Evolutionary conservation across 1,140 invertebrate species (phyloP).

Genomic region (Hycleus phaleratus): DNA sequence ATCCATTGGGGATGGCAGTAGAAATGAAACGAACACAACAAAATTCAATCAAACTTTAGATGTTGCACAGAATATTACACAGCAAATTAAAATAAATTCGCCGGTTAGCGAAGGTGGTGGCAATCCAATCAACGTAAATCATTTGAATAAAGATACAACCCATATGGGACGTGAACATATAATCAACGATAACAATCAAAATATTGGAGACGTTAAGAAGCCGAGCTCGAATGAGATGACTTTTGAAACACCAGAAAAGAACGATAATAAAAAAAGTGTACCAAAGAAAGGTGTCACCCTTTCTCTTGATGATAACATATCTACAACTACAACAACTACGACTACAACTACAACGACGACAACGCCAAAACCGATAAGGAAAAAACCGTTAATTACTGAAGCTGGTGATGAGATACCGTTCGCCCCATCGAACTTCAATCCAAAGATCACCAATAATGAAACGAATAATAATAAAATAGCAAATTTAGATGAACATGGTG

Average conservation of each 20-base stretch:
- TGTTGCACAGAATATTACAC: too few species aligned
- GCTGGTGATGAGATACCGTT: neutral
- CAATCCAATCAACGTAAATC: too few species aligned
- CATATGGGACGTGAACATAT: slow-evolving; percentile 8
- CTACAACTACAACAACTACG: slow-evolving; percentile 4
- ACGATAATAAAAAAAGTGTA: slow-evolving; percentile 16
- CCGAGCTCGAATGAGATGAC: neutral
- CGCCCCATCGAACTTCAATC: neutral
- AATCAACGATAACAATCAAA: neutral
- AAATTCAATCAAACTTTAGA: too few species aligned
- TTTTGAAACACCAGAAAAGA: neutral
- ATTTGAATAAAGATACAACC: neutral
- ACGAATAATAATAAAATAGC: neutral
- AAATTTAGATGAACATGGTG: neutral
- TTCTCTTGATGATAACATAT: neutral
- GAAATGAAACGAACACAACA: too few species aligned
- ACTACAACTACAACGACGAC: slow-evolving; percentile 15
- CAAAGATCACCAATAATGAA: neutral
- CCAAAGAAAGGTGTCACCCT: slow-evolving; percentile 19
- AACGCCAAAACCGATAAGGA: slow-evolving; percentile 11
- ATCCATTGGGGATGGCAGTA: too few species aligned
- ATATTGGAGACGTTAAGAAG: too few species aligned
- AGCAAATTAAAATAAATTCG: too few species aligned
- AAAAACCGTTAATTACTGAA: neutral
- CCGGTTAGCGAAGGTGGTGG: too few species aligned